Evolutionary conservation across 2,113 vertebrate genomes (phyloP).

Genomic region (Jacana jacana): DNA sequence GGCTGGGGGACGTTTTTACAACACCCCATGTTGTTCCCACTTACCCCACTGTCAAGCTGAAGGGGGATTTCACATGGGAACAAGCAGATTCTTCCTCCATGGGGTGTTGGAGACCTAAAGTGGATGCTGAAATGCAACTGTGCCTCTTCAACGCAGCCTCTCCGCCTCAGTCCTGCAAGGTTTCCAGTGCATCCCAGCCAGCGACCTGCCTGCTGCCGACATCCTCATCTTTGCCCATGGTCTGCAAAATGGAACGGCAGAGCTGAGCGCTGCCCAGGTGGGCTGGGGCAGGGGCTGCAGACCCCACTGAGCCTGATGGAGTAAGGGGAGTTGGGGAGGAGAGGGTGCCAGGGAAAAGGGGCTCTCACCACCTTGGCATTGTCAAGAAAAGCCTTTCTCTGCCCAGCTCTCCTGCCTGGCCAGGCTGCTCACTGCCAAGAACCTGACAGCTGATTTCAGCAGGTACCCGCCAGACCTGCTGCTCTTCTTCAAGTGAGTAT

Average conservation of each 20-base stretch:
- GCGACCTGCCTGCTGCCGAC: not conserved
- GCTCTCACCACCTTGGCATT: accelerated
- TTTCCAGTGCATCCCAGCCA: constrained; percentile 52
- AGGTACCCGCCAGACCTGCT: constrained; percentile 37
- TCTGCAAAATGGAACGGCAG: not conserved
- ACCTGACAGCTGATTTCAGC: not conserved
- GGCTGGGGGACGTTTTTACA: not conserved
- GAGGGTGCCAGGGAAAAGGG: accelerated
- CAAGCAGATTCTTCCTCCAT: accelerated
- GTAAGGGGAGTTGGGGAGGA: accelerated
- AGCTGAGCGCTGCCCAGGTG: constrained; percentile 67
- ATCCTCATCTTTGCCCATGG: constrained; percentile 10
- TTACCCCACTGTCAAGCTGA: not conserved
- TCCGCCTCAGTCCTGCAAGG: not conserved
- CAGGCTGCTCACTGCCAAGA: constrained; percentile 21
- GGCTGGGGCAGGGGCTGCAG: not conserved
- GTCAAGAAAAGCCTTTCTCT: no score
- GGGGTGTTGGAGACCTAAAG: not conserved
- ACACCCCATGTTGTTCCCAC: accelerated
- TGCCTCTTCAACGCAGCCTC: not conserved
- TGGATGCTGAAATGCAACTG: accelerated
- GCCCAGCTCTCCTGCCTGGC: constrained; percentile 74
- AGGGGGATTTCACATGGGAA: not conserved
- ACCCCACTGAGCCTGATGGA: not conserved
- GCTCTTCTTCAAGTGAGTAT: constrained; percentile 71